Evolutionary conservation across 1,140 invertebrate genomes (phyloP).

Genomic region (Drosophila nasuta): DNA sequence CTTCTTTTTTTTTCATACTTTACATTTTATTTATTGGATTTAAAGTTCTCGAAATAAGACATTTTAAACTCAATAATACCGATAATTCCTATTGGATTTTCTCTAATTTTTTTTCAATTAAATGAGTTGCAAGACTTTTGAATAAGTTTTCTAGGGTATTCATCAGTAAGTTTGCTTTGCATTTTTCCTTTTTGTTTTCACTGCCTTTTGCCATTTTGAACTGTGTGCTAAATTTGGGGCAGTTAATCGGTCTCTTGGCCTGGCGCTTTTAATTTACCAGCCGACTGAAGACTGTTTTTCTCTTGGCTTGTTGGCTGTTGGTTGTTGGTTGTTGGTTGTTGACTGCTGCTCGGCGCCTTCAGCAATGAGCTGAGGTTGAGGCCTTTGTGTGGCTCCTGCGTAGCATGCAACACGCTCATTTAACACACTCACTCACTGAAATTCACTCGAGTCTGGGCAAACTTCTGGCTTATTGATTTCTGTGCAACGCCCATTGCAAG

Average conservation of each 20-base stretch:
- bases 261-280: conserved; percentile 28
- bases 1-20: too few species aligned
- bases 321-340: neutral
- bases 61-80: too few species aligned
- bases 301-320: neutral
- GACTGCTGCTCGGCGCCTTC: neutral
- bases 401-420: conserved; percentile 65
- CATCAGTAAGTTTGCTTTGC: neutral
- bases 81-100: too few species aligned
- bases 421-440: conserved; percentile 28
- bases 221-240: conserved; percentile 17
- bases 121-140: too few species aligned
- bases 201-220: conserved; percentile 4
- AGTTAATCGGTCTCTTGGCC: conserved; percentile 31
- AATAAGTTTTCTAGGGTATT: neutral
- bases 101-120: too few species aligned
- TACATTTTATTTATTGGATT: too few species aligned
- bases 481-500: conserved; percentile 26
- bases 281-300: neutral
- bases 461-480: conserved; percentile 66
- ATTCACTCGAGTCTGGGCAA: conserved; percentile 4
- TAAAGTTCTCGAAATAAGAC: too few species aligned
- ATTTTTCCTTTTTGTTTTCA: neutral
- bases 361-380: neutral
- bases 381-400: conserved; percentile 29